phyloP scores from a whole-genome alignment of 1,140 invertebrate species.

The Doryteuthis pealeii region DNA sequence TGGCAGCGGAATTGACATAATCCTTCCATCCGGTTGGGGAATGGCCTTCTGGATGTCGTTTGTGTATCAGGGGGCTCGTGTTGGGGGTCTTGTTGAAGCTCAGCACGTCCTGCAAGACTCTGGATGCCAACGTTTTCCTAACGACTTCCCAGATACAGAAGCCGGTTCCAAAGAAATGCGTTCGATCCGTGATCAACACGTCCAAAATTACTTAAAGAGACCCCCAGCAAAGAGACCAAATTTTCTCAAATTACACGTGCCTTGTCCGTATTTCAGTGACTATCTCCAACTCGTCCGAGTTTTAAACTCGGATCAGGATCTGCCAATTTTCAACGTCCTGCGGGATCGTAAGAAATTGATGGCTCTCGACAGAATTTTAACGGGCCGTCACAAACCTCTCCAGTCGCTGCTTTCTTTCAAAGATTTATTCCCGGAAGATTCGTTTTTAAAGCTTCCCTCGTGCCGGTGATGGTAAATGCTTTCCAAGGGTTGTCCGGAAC shows the following conservation, averaged over 20 bases:
- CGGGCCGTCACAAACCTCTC: neutral
- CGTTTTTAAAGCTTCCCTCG: slow-evolving; percentile 65
- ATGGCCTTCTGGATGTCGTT: slow-evolving; percentile 83
- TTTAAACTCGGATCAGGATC: slow-evolving; percentile 65
- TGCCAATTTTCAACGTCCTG: neutral
- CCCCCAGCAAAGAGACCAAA: slow-evolving; percentile 85
- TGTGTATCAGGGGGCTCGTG: slow-evolving; percentile 76
- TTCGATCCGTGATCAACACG: slow-evolving; percentile 24
- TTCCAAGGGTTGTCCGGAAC: slow-evolving; percentile 39
- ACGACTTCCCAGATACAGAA: slow-evolving; percentile 47
- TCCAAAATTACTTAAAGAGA: slow-evolving; percentile 50
- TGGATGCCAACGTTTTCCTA: slow-evolving; percentile 61
- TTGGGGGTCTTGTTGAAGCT: slow-evolving; percentile 77
- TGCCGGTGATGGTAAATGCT: slow-evolving; percentile 44
- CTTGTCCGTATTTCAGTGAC: slow-evolving; percentile 74
- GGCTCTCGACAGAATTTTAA: neutral
- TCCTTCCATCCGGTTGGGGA: slow-evolving; percentile 69
- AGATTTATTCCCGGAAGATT: neutral
- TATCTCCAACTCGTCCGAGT: slow-evolving; percentile 55
- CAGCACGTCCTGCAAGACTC: slow-evolving; percentile 71
- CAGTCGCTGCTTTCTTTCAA: slow-evolving; percentile 2
- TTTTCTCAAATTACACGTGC: slow-evolving; percentile 75
- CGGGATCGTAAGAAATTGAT: neutral
- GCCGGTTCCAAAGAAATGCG: slow-evolving; percentile 32
- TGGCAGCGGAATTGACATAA: slow-evolving; percentile 82